Evolutionary conservation across 2,113 vertebrate species (phyloP), one percentile per base, ranked within the genome.

Genomic region (Gnathonemus echidnorhynchus): DNA sequence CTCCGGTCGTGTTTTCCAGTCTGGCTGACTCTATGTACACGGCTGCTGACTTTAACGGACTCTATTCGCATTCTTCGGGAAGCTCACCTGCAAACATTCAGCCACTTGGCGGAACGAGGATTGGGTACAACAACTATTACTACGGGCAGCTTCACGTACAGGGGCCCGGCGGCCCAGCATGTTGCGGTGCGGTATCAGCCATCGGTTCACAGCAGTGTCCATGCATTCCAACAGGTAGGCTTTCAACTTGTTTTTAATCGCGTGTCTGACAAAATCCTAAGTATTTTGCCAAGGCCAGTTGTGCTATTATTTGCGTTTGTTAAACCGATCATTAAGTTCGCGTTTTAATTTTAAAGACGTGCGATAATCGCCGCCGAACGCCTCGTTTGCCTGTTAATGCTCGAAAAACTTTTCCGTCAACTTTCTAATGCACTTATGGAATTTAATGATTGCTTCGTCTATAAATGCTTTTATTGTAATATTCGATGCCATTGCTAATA

Each of bases 121-220:
- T 98, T 13, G 97, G 97, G 94, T 99, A 98, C 95, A 97, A 95
- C 95, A 96, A 97, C 96, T 99, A 98, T 93, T 99, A 98, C 95
- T 99, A 98, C 94, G 97, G 98, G 92, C 98, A 98, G 93, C 95
- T 98, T 91, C 97, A 98, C 92, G 96, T 98, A 91, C 98, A 97
- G 93, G 97, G 97, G 48, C 95, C 97, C 6, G 95, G 97, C 92
- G 97, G 96, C 11, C 97, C 97, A 89, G 95, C 97, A 11, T 99
- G 98, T 94, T 99, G 98, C 93, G 96, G 97, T 48, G 95, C 98
- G 1, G 94, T 98, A 91, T 95, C 96, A 42, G 95, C 97, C 17
- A 94, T 98, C 90, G 95, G 97, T 21, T 93, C 97, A n/a, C 97
- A 98, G 94, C 98, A 98, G 92, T 99, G 98, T 88, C 97, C 98